These are phyloP conservation scores for Cyprinodon tularosa DNA, from an alignment of 2,113 vertebrate genomes.

Conservation along the genomic window DNA sequence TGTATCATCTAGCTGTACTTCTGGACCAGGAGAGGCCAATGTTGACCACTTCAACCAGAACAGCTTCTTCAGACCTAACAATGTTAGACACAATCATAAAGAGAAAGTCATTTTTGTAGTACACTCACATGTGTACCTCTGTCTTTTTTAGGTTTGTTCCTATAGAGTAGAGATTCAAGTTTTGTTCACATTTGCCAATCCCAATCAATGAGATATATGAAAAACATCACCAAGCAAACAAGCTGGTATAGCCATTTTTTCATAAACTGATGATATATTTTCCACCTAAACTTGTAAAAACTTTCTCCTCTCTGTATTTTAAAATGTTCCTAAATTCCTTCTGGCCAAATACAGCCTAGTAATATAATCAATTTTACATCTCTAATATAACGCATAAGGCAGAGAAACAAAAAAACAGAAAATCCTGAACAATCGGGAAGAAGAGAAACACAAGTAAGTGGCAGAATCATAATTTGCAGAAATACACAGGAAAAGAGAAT, in stretches of 20 bases:
- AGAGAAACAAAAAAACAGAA: neutral
- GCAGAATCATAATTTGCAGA: neutral
- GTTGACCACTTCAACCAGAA: slow-evolving; percentile 20
- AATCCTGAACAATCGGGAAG: neutral
- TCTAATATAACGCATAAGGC: neutral
- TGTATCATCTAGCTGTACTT: slow-evolving; percentile 13
- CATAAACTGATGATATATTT: neutral
- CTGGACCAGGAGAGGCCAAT: slow-evolving; percentile 23
- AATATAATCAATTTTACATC: neutral
- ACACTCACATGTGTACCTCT: slow-evolving; percentile 21
- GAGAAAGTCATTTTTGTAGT: slow-evolving; percentile 2
- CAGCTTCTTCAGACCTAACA: slow-evolving; percentile 33
- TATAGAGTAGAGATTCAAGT: neutral
- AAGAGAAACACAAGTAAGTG: neutral
- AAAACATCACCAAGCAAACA: neutral
- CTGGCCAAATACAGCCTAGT: neutral
- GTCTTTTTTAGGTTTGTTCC: slow-evolving; percentile 35
- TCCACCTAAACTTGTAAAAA: neutral
- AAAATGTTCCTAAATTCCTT: neutral
- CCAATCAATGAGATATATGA: slow-evolving; percentile 1
- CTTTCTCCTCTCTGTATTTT: neutral
- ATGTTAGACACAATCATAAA: slow-evolving; percentile 14
- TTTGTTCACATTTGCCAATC: neutral
- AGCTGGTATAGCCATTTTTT: no score
- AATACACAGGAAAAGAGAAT: neutral